These are phyloP conservation scores for Elysia crispata DNA, from an alignment of 2,888 invertebrate genomes.

Conservation along the genomic window DNA sequence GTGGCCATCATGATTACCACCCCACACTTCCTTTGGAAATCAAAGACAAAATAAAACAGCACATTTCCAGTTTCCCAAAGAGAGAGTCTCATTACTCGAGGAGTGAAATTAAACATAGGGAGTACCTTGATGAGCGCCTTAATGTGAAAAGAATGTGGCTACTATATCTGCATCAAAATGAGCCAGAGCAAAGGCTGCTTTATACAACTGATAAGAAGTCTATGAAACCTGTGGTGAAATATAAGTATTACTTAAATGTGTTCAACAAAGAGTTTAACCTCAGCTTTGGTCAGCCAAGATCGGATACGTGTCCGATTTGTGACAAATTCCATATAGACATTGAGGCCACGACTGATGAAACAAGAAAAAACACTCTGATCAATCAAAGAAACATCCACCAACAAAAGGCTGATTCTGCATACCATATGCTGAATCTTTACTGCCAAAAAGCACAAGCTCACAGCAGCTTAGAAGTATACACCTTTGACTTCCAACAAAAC, in stretches of 20 bases:
- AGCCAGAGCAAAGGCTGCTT: slow-evolving; percentile 44
- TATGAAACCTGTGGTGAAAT: slow-evolving; percentile 39
- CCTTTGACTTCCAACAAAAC: slow-evolving; percentile 9
- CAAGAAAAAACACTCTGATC: slow-evolving; percentile 30
- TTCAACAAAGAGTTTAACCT: slow-evolving; percentile 45
- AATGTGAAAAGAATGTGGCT: slow-evolving; percentile 48
- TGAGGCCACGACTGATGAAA: slow-evolving; percentile 34
- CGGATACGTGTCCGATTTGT: slow-evolving; percentile 48
- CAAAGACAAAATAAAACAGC: slow-evolving; percentile 26
- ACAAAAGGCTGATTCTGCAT: slow-evolving; percentile 6
- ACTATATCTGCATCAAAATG: slow-evolving; percentile 45
- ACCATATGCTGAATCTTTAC: slow-evolving; percentile 9
- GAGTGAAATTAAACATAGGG: slow-evolving; percentile 38
- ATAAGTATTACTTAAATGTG: slow-evolving; percentile 40
- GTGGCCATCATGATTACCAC: slow-evolving; percentile 17
- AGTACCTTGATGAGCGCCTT: slow-evolving; percentile 43
- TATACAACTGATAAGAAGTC: slow-evolving; percentile 34
- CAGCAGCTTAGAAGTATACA: slow-evolving; percentile 9
- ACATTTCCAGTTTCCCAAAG: slow-evolving; percentile 37
- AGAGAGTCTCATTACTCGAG: slow-evolving; percentile 36
- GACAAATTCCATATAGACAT: slow-evolving; percentile 45
- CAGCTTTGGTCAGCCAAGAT: slow-evolving; percentile 48
- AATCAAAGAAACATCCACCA: slow-evolving; percentile 45
- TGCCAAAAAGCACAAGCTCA: neutral
- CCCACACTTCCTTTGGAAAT: slow-evolving; percentile 21